Base-by-base conservation (phyloP, 2,888 invertebrate species). In the Adela reaumurella region DNA sequence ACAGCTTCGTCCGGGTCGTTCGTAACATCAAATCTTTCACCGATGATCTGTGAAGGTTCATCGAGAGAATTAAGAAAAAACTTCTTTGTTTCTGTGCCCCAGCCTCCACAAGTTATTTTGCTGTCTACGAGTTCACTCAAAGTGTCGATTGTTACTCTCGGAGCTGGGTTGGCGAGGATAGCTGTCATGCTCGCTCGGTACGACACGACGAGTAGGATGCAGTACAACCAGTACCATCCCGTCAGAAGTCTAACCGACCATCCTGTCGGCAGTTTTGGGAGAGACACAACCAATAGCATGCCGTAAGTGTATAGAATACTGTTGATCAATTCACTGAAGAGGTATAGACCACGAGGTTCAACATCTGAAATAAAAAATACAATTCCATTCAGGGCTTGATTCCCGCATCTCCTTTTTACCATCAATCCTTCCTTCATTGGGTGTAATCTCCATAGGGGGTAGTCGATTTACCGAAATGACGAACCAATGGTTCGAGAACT, bases 141-240 rank as follows among this genome's bases (percentile, higher is more conserved):
- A 0, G 89, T 89, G 59, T 93, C 89, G 41, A 93, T 91, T 1
- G 90, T 91, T 8, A 92, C 84, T 57, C 92, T 83, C 11, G 88
- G 86, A 1, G 85, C 81, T 19, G 92, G 92, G 64, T 88, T 88
- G 0, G 92, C 90, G 45, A 93, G 70, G 48, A 90, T 90, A 0
- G 92, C 92, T 0, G 92, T 92, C 83, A 93, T 87, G 58, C 91
- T 92, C 0, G 92, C 92, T 59, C 88, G 74, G 63, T 94, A 94
- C 0, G 89, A 84, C 0, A 91, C 90, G 0, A 89, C 88, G 4
- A 92, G 81, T 3, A 92, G 74, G 52, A 92, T 85, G 59, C 90
- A 90, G 62, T 92, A 94, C 2, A 92, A 65, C 92, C 92, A 93
- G 69, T 92, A 93, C 87, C 91, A 92, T 0, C 93, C 92, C 1